Evolutionary conservation across 2,797 vertebrate genomes (phyloP), one percentile per base, ranked within the genome.

Genomic region (Sylvia borin): DNA sequence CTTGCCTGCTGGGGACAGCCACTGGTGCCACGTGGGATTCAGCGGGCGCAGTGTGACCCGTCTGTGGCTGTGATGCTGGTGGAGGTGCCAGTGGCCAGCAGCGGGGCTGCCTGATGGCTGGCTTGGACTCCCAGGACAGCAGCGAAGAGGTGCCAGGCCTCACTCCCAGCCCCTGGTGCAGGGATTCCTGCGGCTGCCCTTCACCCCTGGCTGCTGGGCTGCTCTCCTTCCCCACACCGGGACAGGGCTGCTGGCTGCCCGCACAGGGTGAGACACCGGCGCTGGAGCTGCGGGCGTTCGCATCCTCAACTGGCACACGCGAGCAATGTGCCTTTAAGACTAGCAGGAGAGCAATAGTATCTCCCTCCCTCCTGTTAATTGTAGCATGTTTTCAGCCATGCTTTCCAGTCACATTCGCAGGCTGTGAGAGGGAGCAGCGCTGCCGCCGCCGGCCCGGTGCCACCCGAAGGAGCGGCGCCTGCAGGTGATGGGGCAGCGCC

Each of bases 341-440:
- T 84, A 91, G 96, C 95, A 88, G 93, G 95, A 93, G 95, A 96
- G 96, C 95, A 88, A 78, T 95, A 92, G 89, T 95, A 94, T 96
- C 96, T 93, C 96, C 96, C 96, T 96, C 96, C 96, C 96, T 95
- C 95, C 92, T 55, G 95, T 95, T 97, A 96, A 97, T 96, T 96
- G 95, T 97, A 94, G 88, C 90, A 83, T 97, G 92, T 96, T 94
- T 95, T 93, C 96, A 95, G 95, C 96, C 91, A 32, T 92, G 95
- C 96, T 96, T 93, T 94, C 96, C 96, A 96, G 95, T 96, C 96
- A 95, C 96, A 97, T 95, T 97, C 83, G 58, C 96, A 84, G 94
- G 82, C 95, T 86, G 94, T 55, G 76, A 64, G 92, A 70, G 60
- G 77, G 76, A 95, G 94, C 95, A 16, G 92, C 0, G 22, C 91